phyloP scores from a whole-genome alignment of 2,113 vertebrate genomes.

The Sakesphorus luctuosus region DNA sequence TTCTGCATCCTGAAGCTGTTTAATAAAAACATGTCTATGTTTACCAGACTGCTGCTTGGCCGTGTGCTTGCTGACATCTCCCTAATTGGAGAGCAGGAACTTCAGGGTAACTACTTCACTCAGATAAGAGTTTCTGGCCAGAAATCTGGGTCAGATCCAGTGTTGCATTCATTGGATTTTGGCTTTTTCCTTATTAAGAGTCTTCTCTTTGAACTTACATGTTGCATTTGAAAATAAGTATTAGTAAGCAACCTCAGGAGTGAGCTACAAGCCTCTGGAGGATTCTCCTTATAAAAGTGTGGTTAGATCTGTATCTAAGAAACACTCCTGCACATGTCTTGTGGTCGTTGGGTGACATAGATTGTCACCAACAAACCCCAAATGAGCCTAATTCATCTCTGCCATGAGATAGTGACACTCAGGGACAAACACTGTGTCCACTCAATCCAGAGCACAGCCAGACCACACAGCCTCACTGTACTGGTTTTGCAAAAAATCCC shows the following conservation, averaged over 20 bases:
- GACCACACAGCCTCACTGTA: rapidly evolving
- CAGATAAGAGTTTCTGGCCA: background rate
- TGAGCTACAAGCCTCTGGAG: background rate
- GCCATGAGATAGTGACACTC: background rate
- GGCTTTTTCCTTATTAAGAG: background rate
- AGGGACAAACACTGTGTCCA: rapidly evolving
- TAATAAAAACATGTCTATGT: slow-evolving; percentile 68
- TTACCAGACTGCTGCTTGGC: slow-evolving; percentile 69
- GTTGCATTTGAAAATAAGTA: background rate
- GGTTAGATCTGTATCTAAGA: background rate
- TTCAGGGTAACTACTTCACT: background rate
- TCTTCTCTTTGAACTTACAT: background rate
- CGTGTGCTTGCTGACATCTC: slow-evolving; percentile 31
- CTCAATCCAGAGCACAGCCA: background rate
- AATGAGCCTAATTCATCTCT: background rate
- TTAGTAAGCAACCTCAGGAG: background rate
- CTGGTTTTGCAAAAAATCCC: background rate
- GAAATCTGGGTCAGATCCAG: slow-evolving; percentile 3
- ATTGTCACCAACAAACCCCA: background rate
- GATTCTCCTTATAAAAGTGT: background rate
- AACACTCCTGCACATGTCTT: background rate
- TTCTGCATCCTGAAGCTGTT: slow-evolving; percentile 71
- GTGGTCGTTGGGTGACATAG: background rate
- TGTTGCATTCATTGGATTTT: background rate
- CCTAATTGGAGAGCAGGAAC: slow-evolving; percentile 56